Base-by-base conservation (phyloP, 2,113 vertebrate species). In the Cricetomys ansorgei region DNA sequence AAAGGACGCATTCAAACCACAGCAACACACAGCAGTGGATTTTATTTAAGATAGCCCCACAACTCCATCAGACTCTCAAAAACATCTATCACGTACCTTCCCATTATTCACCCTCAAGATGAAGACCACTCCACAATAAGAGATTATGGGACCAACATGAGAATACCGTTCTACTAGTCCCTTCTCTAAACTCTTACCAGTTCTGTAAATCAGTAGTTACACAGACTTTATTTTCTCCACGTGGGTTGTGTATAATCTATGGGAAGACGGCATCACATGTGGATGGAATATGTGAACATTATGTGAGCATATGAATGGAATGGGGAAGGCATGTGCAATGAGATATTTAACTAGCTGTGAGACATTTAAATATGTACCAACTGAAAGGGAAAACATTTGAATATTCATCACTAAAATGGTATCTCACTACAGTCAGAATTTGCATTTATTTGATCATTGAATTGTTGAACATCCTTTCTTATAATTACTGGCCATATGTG, bases 381-480 rank as follows among this genome's bases (percentile, higher is more conserved):
- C 5, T 53, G 31, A 80, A 29, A 53, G 45, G 37, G n/a, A 57
- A 88, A 29, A 43, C 40, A 89, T 83, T 94, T 72, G 73, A 72
- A 50, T 27, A 45, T 89, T 69, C 43, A 95, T 21, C 21, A 53
- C 19, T 94, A 59, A 87, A 95, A 55, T 55, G 29, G 4, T 48
- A 75, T 86, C 62, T 94, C 3, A 34, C n/a, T 89, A 27, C 3
- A 65, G 55, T 73, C 4, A 87, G 55, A 9, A 29, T 91, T 94
- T 92, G 34, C 53, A 84, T 76, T 90, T 91, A 62, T 55, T 59
- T 83, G 37, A 80, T 89, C 34, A 65, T 13, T 64, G 64, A 81
- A 75, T 64, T 64, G 5, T 84, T 93, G 27, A 93, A 50, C 88
- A 73, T 93, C 5, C 25, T 23, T 88, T 69, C 65, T 95, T 85